Percentiles rank a stretch among this genome's conserved stretches.
These are phyloP conservation scores for Ischnura elegans DNA, from an alignment of 2,888 invertebrate genomes.

Conservation along the genomic window DNA sequence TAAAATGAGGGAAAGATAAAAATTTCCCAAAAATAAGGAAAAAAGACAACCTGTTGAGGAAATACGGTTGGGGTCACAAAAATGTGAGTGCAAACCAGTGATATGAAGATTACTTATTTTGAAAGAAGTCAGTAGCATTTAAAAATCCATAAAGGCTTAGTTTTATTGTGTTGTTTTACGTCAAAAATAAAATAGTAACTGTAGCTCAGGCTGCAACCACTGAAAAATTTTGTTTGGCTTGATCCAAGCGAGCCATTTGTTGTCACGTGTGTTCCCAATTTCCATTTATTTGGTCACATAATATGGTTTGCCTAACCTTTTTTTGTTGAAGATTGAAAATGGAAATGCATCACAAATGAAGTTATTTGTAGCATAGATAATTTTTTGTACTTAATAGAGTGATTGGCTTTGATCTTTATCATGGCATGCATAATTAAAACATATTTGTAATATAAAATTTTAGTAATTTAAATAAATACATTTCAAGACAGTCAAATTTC, in stretches of 20 bases:
- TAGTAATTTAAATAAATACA: conserved; percentile 26
- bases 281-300: neutral
- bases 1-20: neutral
- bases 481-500: neutral
- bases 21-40: neutral
- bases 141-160: neutral
- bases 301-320: neutral
- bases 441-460: conserved; percentile 16
- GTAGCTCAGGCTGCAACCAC: neutral
- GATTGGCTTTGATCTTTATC: neutral
- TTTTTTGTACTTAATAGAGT: neutral
- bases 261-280: neutral
- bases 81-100: neutral
- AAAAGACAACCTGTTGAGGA: neutral
- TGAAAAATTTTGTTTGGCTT: neutral
- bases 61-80: neutral
- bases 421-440: neutral
- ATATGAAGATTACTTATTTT: neutral
- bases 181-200: neutral
- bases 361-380: neutral
- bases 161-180: neutral
- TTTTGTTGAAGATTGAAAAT: neutral
- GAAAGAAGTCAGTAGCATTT: neutral
- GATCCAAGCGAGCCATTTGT: neutral
- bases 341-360: neutral